These are phyloP conservation scores for Zapus hudsonius DNA, from an alignment of 2,113 vertebrate genomes.

Conservation along the genomic window DNA sequence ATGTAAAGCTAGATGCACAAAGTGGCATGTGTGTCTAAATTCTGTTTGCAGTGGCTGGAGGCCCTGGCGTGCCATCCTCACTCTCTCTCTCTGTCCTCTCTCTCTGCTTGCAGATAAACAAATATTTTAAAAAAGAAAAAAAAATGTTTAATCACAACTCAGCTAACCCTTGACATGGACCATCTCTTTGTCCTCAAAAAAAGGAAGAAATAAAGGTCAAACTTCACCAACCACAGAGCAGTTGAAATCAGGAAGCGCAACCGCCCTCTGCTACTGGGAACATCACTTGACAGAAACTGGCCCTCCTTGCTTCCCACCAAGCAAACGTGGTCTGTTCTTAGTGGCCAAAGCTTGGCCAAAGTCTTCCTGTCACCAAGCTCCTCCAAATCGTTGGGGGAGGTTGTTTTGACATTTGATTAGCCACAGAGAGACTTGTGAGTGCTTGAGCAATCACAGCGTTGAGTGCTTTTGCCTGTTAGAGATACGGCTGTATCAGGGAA, in stretches of 20 bases:
- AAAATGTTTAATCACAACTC: background rate
- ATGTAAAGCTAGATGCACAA: no score
- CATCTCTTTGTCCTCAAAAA: background rate
- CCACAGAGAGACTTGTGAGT: slow-evolving; percentile 78
- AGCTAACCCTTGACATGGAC: background rate
- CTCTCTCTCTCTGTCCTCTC: no score
- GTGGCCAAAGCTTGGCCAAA: background rate
- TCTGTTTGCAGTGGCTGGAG: no score
- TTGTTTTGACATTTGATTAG: slow-evolving; percentile 84
- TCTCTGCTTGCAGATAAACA: no score
- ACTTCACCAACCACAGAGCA: background rate
- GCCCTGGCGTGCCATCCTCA: no score
- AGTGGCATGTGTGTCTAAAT: no score
- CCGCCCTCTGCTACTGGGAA: accelerated
- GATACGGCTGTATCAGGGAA: slow-evolving; percentile 64
- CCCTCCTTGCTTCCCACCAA: background rate
- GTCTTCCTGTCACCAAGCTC: slow-evolving; percentile 78
- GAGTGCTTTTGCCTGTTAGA: slow-evolving; percentile 63
- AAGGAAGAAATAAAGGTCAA: background rate
- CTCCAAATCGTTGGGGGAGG: slow-evolving; percentile 72
- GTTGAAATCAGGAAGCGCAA: background rate
- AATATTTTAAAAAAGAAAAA: no score
- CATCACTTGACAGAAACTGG: accelerated
- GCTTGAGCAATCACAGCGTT: slow-evolving; percentile 64
- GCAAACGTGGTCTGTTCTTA: background rate